phyloP scores from a whole-genome alignment of 2,888 invertebrate species.

The Hyposoter dolosus region DNA sequence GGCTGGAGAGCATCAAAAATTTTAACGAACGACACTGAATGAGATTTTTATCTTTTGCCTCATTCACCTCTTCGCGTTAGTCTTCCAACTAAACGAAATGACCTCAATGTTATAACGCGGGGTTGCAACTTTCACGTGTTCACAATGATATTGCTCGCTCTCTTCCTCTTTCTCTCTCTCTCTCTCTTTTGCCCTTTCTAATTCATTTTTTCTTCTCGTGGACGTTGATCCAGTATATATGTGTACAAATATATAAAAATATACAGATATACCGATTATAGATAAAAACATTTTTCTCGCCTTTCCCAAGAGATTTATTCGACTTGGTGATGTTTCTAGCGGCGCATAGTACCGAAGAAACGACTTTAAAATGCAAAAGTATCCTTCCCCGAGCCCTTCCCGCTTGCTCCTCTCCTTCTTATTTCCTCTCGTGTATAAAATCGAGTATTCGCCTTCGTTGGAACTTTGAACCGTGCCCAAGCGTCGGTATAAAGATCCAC shows the following conservation, averaged over 20 bases:
- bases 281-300: conserved; percentile 30
- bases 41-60: conserved; percentile 58
- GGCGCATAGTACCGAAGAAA: conserved; percentile 36
- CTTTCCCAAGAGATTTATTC: conserved; percentile 61
- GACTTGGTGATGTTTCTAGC: conserved; percentile 64
- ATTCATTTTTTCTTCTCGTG: not conserved
- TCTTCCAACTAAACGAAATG: conserved; percentile 49
- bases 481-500: conserved; percentile 58
- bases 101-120: conserved; percentile 46
- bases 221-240: not conserved
- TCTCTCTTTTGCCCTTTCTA: not conserved
- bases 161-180: conserved; percentile 6
- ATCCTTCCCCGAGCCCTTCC: conserved; percentile 27
- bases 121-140: conserved; percentile 18
- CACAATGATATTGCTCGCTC: conserved; percentile 28
- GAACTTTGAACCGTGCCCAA: conserved; percentile 65
- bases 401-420: not conserved
- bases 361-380: conserved; percentile 66
- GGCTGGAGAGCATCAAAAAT: conserved; percentile 25
- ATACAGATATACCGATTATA: not conserved
- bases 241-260: not conserved
- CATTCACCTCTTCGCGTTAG: conserved; percentile 34
- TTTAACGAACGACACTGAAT: conserved; percentile 61
- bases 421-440: conserved; percentile 42
- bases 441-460: conserved; percentile 50